Percentiles rank a stretch among this genome's conserved stretches.
Evolutionary conservation across 2,888 invertebrate genomes (phyloP).

Genomic region (Andrena trimmerana): DNA sequence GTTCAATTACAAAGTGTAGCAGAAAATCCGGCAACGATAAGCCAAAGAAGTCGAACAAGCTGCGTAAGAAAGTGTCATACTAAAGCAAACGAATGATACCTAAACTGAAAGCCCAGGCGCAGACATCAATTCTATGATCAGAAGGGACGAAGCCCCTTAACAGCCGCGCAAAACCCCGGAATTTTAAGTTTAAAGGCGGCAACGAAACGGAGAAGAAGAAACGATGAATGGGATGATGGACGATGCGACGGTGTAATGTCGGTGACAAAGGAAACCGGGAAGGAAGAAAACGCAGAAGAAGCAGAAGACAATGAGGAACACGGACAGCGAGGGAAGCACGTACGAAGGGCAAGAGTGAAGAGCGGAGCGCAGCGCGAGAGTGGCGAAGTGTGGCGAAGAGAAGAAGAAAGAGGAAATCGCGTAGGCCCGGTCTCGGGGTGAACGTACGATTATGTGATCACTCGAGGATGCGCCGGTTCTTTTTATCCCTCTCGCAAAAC

Average conservation of each 20-base stretch:
- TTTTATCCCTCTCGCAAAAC: constrained; percentile 77
- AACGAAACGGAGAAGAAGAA: background rate
- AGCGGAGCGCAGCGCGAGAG: background rate
- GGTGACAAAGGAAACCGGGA: background rate
- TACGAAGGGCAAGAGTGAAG: constrained; percentile 8
- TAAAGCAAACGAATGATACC: too few relatives aligned
- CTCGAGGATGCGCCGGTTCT: constrained; percentile 78
- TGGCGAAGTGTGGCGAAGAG: constrained; percentile 13
- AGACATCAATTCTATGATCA: background rate
- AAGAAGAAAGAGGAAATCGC: constrained; percentile 60
- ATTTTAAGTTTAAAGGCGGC: background rate
- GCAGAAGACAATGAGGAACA: constrained; percentile 29
- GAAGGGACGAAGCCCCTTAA: background rate
- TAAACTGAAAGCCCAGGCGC: background rate
- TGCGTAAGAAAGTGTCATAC: background rate
- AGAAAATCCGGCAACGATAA: background rate
- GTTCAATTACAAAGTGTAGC: background rate
- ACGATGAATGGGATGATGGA: constrained; percentile 16
- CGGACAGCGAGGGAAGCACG: background rate
- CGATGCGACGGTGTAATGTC: constrained; percentile 4
- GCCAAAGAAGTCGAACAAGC: background rate
- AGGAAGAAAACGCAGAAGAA: constrained; percentile 2
- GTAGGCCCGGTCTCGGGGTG: constrained; percentile 75
- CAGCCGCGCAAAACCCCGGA: constrained; percentile 13
- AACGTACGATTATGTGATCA: constrained; percentile 84